A percentile compares a stretch with the other conserved stretches of the same genome.
Evolutionary conservation across 2,113 vertebrate genomes (phyloP).

Genomic region (Macquaria ambigua): DNA sequence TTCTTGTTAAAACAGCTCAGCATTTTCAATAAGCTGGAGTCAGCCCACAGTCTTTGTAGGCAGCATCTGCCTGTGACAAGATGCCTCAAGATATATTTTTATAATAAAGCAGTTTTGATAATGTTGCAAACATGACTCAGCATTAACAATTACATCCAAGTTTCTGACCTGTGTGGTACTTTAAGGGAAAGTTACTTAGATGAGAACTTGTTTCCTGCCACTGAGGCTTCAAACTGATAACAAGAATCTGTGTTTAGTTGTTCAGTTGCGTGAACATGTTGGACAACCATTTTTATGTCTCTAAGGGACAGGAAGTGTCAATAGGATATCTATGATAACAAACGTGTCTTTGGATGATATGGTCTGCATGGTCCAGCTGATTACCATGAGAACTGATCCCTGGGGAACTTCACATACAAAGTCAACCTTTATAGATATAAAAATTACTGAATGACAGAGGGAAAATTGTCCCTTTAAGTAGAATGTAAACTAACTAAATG

Average conservation of each 20-base stretch:
- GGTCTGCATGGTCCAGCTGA: neutral
- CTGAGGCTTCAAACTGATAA: too few species aligned
- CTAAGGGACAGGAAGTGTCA: neutral
- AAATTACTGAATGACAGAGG: neutral
- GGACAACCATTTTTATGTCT: neutral
- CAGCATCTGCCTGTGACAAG: neutral
- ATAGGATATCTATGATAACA: neutral
- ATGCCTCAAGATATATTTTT: neutral
- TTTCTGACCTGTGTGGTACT: neutral
- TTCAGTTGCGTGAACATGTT: neutral
- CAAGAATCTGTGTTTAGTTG: neutral
- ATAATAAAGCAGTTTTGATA: neutral
- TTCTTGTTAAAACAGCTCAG: neutral
- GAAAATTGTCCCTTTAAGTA: neutral
- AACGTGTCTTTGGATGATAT: conserved; percentile 8
- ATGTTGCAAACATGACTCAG: neutral
- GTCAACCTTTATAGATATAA: neutral
- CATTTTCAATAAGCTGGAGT: conserved; percentile 19
- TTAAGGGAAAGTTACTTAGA: too few species aligned
- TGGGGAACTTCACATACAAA: neutral
- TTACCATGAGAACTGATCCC: conserved; percentile 6
- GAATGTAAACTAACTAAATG: neutral
- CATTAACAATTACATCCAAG: neutral
- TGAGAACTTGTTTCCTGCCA: too few species aligned
- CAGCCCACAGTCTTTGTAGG: neutral